These are phyloP conservation scores for Psittacula cyanocephala DNA, from an alignment of 2,113 vertebrate species.

Conservation along the genomic window DNA sequence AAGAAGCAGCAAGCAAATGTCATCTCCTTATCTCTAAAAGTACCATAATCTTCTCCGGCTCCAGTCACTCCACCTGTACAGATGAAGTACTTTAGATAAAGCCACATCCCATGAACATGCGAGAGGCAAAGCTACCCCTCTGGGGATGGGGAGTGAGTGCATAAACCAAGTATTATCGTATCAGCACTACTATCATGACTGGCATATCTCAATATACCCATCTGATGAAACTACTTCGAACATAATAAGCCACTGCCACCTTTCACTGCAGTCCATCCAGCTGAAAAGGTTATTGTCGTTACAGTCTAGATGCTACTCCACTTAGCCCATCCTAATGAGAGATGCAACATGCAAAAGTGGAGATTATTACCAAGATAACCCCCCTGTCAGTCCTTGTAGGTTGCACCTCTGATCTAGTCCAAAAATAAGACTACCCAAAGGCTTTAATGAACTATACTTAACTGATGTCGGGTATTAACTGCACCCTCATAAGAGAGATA, in stretches of 20 bases:
- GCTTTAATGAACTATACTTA: constrained; percentile 61
- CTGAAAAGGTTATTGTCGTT: constrained; percentile 40
- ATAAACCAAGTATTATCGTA: neutral
- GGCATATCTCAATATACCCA: neutral
- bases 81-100: neutral
- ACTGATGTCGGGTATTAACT: constrained; percentile 52
- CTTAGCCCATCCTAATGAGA: neutral
- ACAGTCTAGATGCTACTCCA: neutral
- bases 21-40: neutral
- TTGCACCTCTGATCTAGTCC: constrained; percentile 12
- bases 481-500: constrained; percentile 29
- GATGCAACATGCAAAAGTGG: neutral
- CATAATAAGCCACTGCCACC: neutral
- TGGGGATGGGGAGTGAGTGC: neutral
- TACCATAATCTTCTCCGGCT: neutral
- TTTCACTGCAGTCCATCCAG: constrained; percentile 1
- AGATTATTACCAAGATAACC: constrained; percentile 31
- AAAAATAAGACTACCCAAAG: constrained; percentile 60
- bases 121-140: neutral
- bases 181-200: neutral
- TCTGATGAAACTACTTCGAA: neutral
- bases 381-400: neutral
- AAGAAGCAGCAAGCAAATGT: neutral
- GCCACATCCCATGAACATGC: neutral
- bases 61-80: neutral